These are phyloP conservation scores for Rhopilema esculentum DNA, from an alignment of 30 jellyfish, hydroid and myxozoan genomes.

Conservation along the genomic window DNA sequence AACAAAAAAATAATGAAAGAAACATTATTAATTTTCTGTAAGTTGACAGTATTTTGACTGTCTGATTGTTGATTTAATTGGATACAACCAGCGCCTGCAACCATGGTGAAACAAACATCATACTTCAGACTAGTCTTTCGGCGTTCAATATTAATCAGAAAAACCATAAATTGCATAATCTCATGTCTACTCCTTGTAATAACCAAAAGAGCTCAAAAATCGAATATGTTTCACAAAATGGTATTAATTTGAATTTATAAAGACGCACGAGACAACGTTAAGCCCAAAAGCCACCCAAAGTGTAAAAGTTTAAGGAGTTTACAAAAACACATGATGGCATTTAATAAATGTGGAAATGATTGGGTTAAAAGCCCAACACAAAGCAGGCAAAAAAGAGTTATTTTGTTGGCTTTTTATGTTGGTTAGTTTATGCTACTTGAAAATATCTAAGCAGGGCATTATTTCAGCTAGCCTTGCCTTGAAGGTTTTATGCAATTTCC, in stretches of 20 bases:
- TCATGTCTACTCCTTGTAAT: neutral
- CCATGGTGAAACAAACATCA: neutral
- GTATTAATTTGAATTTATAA: neutral
- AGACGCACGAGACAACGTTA: neutral
- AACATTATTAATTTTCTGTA: no score
- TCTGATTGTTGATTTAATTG: neutral
- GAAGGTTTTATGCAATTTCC: no score
- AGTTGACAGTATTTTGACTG: neutral
- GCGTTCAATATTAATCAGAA: neutral
- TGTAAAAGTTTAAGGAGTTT: no score
- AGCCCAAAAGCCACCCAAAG: neutral
- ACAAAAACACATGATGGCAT: no score
- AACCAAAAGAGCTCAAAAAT: neutral
- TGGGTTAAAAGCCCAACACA: no score
- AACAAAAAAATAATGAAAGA: neutral
- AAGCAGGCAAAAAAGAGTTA: no score
- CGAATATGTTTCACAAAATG: neutral
- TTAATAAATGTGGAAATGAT: no score
- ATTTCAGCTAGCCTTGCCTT: no score
- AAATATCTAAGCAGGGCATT: no score
- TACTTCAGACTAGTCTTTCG: neutral
- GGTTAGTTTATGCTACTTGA: no score
- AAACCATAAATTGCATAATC: neutral
- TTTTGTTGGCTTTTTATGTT: no score
- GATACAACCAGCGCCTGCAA: neutral